phyloP scores from a whole-genome alignment of 2,113 vertebrate genomes.

The Gymnocephalus cernua region DNA sequence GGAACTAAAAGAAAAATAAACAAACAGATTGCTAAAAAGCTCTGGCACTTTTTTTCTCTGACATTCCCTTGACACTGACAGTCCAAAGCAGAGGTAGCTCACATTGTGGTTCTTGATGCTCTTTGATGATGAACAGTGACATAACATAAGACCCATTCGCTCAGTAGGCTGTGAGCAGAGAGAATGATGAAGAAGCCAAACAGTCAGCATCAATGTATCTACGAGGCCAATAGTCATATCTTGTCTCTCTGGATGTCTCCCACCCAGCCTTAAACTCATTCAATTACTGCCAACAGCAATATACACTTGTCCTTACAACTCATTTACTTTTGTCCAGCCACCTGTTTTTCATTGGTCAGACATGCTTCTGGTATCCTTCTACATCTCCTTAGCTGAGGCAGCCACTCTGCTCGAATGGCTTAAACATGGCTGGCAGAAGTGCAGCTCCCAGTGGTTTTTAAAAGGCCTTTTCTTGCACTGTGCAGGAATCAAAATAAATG shows the following conservation, averaged over 20 bases:
- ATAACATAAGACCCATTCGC: slow-evolving; percentile 16
- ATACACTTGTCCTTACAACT: slow-evolving; percentile 69
- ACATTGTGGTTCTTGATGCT: slow-evolving; percentile 24
- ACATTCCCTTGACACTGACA: slow-evolving; percentile 63
- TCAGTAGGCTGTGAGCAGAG: slow-evolving; percentile 13
- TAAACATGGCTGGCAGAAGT: slow-evolving; percentile 48
- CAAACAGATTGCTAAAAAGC: slow-evolving; percentile 74
- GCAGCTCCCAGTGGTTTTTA: slow-evolving; percentile 40
- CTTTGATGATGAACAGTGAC: slow-evolving; percentile 51
- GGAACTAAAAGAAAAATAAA: slow-evolving; percentile 79
- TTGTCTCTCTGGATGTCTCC: slow-evolving; percentile 25
- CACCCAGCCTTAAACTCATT: slow-evolving; percentile 30
- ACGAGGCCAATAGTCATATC: not conserved
- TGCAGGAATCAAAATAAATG: slow-evolving; percentile 38
- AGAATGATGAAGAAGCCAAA: slow-evolving; percentile 12
- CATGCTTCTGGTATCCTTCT: slow-evolving; percentile 67
- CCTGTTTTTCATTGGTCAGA: slow-evolving; percentile 72
- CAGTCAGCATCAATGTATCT: slow-evolving; percentile 6
- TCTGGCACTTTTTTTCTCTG: slow-evolving; percentile 43
- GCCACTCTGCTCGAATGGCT: slow-evolving; percentile 40
- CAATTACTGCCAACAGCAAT: slow-evolving; percentile 54
- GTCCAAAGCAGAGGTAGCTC: slow-evolving; percentile 43
- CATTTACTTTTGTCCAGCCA: slow-evolving; percentile 64
- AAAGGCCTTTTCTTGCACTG: slow-evolving; percentile 38
- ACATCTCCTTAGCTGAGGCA: slow-evolving; percentile 52